Base-by-base conservation (phyloP, 2,888 invertebrate genomes). In the Strigamia transsilvanica region DNA sequence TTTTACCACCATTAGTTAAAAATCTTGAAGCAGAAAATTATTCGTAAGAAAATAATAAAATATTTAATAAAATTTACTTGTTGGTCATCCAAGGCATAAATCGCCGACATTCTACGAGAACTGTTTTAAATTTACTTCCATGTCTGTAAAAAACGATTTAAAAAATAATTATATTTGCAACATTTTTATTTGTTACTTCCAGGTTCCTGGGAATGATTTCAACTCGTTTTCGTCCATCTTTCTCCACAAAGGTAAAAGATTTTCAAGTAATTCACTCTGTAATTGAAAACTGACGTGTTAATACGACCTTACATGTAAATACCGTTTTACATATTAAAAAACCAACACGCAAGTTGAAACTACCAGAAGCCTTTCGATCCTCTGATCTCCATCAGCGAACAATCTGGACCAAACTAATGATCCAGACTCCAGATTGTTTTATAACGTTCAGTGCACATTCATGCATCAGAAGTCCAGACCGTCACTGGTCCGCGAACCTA, bases 61-160 rank as follows among this genome's bases (percentile, higher is more conserved):
- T 2, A 27, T 2, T 27, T 27, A 3, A 79, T 34, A 23, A 18
- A 79, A 18, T 87, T 87, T 90, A 93, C 91, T 91, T 91, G 83
- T 91, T 89, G 82, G 91, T 91, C 5, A 93, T 91, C 93, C 94
- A 97, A 0, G 95, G 95, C 82, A 97, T 88, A 87, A 93, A 94
- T 21, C 90, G 88, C 21, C 90, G 90, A 84, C 93, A 92, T 85
- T 95, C 94, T 0, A 94, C 92, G 81, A 95, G 89, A 73, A 96
- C 86, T 0, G 96, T 96, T 3, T 93, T 92, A 84, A 92, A 94
- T 87, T 92, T 95, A 0, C 93, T 92, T 0, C 97, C 97, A 86
- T 94, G 94, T 87, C 88, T 88, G 84, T 34, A 85, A 82, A 77
- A 34, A 18, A 10, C 1, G 23, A 51, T 1, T 13, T 79, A 73